phyloP scores from a whole-genome alignment of 2,888 invertebrate genomes.

The Brenthis hecate region DNA sequence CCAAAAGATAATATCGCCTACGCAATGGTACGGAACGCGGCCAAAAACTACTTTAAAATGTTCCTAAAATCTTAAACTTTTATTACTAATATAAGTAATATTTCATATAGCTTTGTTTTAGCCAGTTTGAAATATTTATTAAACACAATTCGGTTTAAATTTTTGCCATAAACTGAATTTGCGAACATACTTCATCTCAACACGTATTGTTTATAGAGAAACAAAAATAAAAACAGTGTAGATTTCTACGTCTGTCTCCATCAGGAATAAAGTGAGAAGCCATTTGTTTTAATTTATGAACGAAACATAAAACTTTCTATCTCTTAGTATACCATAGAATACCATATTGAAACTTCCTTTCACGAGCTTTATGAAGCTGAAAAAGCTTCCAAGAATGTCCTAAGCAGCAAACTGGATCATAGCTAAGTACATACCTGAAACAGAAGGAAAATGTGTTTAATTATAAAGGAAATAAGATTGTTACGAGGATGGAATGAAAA shows the following conservation, averaged over 20 bases:
- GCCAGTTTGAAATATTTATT: too few relatives aligned
- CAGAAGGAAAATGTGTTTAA: conserved; percentile 39
- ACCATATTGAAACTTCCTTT: neutral
- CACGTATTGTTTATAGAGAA: too few relatives aligned
- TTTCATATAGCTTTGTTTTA: too few relatives aligned
- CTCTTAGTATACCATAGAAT: neutral
- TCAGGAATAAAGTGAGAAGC: too few relatives aligned
- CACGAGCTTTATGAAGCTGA: conserved; percentile 1
- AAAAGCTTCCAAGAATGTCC: conserved; percentile 7
- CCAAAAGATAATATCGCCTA: conserved; percentile 23
- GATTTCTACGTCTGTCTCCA: too few relatives aligned
- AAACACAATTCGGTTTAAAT: too few relatives aligned
- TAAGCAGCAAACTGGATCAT: conserved; percentile 11
- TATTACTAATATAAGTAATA: too few relatives aligned
- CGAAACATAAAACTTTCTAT: neutral
- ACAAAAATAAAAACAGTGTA: too few relatives aligned
- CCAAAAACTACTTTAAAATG: conserved; percentile 12
- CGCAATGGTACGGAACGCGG: conserved; percentile 11
- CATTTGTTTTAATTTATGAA: too few relatives aligned
- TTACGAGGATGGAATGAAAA: conserved; percentile 40
- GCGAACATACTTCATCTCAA: too few relatives aligned
- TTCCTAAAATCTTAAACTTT: neutral
- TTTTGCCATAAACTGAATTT: too few relatives aligned
- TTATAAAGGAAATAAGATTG: conserved; percentile 33
- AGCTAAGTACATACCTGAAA: conserved; percentile 42